These are phyloP conservation scores for Acomys russatus DNA, from an alignment of 2,797 vertebrate species.

Conservation along the genomic window DNA sequence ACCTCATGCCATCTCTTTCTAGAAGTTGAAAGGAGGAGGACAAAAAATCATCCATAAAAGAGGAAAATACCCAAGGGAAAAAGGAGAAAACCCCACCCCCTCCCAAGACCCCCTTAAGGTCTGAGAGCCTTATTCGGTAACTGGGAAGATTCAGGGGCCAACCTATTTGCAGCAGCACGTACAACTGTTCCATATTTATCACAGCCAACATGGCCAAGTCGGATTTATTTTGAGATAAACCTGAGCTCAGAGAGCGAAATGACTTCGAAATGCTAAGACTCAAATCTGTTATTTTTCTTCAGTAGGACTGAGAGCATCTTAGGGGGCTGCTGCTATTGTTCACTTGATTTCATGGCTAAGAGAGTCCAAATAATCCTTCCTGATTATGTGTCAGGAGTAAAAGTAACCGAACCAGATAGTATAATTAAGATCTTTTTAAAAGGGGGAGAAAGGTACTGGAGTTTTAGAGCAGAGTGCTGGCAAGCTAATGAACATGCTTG, in stretches of 20 bases:
- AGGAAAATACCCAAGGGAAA: not conserved
- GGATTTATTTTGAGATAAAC: constrained; percentile 65
- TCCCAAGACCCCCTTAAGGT: not conserved
- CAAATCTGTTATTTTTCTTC: constrained; percentile 68
- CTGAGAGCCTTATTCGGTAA: constrained; percentile 34
- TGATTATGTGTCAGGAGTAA: constrained; percentile 58
- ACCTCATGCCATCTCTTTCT: not conserved
- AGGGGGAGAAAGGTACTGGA: not conserved
- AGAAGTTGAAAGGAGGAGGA: constrained; percentile 32
- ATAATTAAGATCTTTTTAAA: constrained; percentile 27
- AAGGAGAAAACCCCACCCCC: not conserved
- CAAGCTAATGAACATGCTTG: accelerated
- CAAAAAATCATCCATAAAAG: not conserved
- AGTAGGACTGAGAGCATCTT: not conserved
- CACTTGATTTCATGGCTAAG: constrained; percentile 67
- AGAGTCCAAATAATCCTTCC: constrained; percentile 63
- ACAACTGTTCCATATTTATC: constrained; percentile 53
- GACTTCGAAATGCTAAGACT: constrained; percentile 50
- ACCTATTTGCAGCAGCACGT: not conserved
- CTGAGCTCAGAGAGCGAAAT: constrained; percentile 68
- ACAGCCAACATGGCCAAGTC: not conserved
- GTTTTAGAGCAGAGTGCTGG: not conserved
- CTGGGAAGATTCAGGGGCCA: not conserved
- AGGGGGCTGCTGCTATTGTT: not conserved
- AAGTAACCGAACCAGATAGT: constrained; percentile 47